phyloP scores from a whole-genome alignment of 2,113 vertebrate species.

The Psilopsiagon aymara region DNA sequence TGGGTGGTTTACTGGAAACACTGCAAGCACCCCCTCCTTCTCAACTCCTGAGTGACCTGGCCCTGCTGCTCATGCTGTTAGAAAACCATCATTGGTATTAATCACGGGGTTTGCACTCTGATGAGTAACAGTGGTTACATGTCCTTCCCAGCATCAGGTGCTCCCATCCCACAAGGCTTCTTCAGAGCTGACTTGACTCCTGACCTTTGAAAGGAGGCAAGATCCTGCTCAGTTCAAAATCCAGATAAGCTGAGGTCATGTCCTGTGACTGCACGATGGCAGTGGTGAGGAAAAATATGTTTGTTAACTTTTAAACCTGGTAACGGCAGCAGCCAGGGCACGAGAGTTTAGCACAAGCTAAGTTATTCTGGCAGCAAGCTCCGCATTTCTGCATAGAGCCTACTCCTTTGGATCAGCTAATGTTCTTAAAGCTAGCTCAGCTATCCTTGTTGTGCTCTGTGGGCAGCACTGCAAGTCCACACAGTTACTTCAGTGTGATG shows the following conservation, averaged over 20 bases:
- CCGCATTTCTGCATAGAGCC: neutral
- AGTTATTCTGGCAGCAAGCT: fast-evolving
- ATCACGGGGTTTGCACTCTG: neutral
- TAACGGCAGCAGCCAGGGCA: neutral
- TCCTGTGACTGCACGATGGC: neutral
- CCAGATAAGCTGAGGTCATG: neutral
- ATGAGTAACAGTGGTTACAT: neutral
- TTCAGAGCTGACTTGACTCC: neutral
- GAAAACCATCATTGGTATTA: neutral
- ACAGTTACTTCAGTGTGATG: neutral
- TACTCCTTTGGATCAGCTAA: neutral
- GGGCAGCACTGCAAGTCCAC: neutral
- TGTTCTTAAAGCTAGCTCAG: neutral
- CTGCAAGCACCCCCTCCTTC: neutral
- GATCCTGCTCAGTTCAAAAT: neutral
- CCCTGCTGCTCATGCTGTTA: neutral
- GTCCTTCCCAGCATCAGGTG: neutral
- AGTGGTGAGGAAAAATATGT: neutral
- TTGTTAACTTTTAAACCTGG: neutral
- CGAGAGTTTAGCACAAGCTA: neutral
- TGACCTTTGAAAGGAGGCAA: neutral
- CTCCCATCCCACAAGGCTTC: neutral
- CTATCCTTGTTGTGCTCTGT: neutral
- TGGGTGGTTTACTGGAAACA: neutral
- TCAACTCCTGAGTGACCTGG: neutral